Percentiles rank a stretch among this genome's conserved stretches.
Conservation (phyloP, 2,888 invertebrate genomes). For the Luffia ferchaultella region DNA sequence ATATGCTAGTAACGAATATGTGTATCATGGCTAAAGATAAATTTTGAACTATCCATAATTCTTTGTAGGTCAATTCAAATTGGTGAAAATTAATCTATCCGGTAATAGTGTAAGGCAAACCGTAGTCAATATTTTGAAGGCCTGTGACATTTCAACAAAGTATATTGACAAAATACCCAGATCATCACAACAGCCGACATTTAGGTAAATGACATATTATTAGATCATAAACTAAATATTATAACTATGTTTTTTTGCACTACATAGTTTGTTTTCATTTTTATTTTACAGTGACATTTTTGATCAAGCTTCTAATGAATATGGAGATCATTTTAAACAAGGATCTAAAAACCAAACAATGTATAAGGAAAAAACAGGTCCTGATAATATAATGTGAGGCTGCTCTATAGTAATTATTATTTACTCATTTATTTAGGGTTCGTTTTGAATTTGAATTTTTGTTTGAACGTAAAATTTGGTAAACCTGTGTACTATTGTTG, state of each 20-base stretch:
- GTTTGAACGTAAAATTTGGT: no score
- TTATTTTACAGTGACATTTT: constrained; percentile 29
- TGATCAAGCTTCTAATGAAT: constrained; percentile 36
- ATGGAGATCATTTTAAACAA: constrained; percentile 41
- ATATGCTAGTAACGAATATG: no score
- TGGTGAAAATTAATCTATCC: constrained; percentile 77
- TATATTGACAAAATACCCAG: constrained; percentile 79
- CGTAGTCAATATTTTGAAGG: constrained; percentile 77
- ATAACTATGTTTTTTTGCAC: no score
- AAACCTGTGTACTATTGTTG: no score
- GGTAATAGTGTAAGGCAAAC: constrained; percentile 75
- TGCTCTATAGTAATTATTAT: no score
- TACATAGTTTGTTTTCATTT: no score
- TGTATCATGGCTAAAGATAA: no score
- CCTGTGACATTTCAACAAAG: constrained; percentile 86
- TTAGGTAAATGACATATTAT: constrained; percentile 39
- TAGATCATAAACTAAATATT: no score
- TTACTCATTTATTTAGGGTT: no score
- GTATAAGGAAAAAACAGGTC: constrained; percentile 41
- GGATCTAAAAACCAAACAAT: constrained; percentile 38
- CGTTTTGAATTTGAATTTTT: no score
- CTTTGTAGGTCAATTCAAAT: constrained; percentile 73
- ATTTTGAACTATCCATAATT: no score
- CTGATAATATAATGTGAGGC: constrained; percentile 44
- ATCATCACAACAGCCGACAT: constrained; percentile 23